Percentiles rank a stretch among this genome's conserved stretches.
These are phyloP conservation scores for Prosopocoilus inquinatus DNA, from an alignment of 2,888 invertebrate genomes.

Conservation along the genomic window DNA sequence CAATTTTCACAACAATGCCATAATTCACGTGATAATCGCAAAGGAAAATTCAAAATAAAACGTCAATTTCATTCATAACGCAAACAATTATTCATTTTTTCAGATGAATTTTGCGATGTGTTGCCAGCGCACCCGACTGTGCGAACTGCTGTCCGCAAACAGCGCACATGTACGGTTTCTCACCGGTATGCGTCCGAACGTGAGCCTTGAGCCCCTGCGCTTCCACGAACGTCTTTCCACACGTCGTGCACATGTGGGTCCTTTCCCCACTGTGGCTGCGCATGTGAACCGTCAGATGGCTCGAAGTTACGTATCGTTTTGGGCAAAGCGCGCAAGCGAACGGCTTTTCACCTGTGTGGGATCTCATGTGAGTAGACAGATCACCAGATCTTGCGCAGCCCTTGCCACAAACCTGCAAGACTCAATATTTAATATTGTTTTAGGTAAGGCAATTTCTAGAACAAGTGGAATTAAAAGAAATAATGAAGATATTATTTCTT, in stretches of 20 bases:
- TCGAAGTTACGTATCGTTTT: slow-evolving; percentile 39
- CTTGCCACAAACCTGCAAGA: slow-evolving; percentile 40
- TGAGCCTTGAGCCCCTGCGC: slow-evolving; percentile 40
- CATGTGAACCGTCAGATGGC: slow-evolving; percentile 42
- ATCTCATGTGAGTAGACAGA: slow-evolving; percentile 38
- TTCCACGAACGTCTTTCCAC: slow-evolving; percentile 39
- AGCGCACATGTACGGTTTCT: slow-evolving; percentile 40
- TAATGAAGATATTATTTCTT: too few species aligned
- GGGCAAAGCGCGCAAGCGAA: slow-evolving; percentile 36
- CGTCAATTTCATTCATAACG: too few species aligned
- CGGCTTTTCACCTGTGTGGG: slow-evolving; percentile 43
- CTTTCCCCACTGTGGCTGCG: slow-evolving; percentile 39
- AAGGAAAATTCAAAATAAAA: too few species aligned
- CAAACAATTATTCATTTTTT: too few species aligned
- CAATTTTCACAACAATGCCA: too few species aligned
- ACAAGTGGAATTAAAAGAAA: too few species aligned
- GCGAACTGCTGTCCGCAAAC: slow-evolving; percentile 39
- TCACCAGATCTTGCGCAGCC: slow-evolving; percentile 41
- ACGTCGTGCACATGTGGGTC: slow-evolving; percentile 36
- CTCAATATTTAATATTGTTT: not conserved
- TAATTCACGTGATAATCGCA: too few species aligned
- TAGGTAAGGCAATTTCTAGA: too few species aligned
- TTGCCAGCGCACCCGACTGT: slow-evolving; percentile 41
- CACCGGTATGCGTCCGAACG: slow-evolving; percentile 40
- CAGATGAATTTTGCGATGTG: slow-evolving; percentile 33